These are phyloP conservation scores for Artibeus lituratus DNA, from an alignment of 2,797 vertebrate species.

Conservation along the genomic window DNA sequence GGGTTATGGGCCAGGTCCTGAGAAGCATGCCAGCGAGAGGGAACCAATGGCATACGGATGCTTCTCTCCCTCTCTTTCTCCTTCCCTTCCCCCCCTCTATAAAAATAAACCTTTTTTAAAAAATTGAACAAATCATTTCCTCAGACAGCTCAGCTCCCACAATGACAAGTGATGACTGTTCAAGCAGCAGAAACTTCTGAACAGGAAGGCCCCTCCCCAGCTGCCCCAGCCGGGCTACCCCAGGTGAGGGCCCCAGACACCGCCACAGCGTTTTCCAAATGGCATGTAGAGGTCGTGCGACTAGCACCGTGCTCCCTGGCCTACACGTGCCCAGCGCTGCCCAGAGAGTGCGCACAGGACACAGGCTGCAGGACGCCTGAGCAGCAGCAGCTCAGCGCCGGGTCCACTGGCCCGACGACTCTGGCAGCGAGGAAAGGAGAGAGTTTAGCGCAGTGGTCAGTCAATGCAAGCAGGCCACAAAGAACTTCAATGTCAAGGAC, in stretches of 20 bases:
- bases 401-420: neutral
- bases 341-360: neutral
- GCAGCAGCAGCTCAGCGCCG: neutral
- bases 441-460: neutral
- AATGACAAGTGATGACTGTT: neutral
- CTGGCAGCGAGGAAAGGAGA: neutral
- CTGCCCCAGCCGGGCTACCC: neutral
- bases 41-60: too few relatives aligned
- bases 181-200: neutral
- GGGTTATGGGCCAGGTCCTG: too few relatives aligned
- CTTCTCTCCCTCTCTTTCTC: too few relatives aligned
- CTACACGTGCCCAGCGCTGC: neutral
- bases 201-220: neutral
- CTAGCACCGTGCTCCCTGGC: neutral
- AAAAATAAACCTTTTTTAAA: too few relatives aligned
- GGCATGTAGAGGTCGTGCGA: neutral
- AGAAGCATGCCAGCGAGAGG: too few relatives aligned
- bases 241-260: too few relatives aligned
- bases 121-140: neutral
- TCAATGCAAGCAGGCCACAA: neutral
- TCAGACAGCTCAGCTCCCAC: neutral
- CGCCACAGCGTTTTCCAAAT: neutral
- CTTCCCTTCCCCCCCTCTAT: too few relatives aligned
- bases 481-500: neutral
- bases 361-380: fast-evolving